Percentiles rank a stretch among this genome's conserved stretches.
Evolutionary conservation across 2,113 vertebrate species (phyloP).

Genomic region (Numida meleagris): DNA sequence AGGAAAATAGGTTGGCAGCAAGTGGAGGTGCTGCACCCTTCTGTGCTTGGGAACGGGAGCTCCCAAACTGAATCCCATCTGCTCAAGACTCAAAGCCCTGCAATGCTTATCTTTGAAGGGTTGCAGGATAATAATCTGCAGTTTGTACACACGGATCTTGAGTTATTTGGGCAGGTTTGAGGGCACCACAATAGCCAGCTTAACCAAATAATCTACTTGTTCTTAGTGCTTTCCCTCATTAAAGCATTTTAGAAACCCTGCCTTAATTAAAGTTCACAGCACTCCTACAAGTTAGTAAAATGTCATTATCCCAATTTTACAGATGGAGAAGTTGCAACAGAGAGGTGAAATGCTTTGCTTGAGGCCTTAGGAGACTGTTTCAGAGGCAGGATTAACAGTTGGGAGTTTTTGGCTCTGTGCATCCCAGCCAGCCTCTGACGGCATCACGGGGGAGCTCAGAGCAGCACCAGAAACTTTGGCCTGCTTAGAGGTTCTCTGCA

Average conservation of each 20-base stretch:
- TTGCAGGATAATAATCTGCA: not conserved
- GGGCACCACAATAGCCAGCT: not conserved
- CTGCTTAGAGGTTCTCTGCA: not conserved
- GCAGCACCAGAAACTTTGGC: not conserved
- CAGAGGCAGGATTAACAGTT: not conserved
- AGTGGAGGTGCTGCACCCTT: not conserved
- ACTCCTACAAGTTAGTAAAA: slow-evolving; percentile 40
- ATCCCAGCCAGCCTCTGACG: not conserved
- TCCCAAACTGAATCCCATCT: not conserved
- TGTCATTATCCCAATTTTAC: slow-evolving; percentile 66
- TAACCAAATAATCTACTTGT: slow-evolving; percentile 26
- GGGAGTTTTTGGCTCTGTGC: not conserved
- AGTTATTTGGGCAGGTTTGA: not conserved
- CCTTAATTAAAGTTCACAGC: slow-evolving; percentile 61
- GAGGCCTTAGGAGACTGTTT: not conserved
- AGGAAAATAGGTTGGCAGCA: not conserved
- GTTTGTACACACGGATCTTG: not conserved
- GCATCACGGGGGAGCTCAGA: not conserved
- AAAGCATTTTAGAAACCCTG: slow-evolving; percentile 41
- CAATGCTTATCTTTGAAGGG: not conserved
- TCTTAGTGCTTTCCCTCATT: slow-evolving; percentile 56
- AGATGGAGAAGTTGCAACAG: slow-evolving; percentile 55
- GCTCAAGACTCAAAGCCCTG: not conserved
- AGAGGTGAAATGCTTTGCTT: slow-evolving; percentile 32
- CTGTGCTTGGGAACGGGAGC: not conserved